phyloP scores from a whole-genome alignment of 1,140 invertebrate species.

The Neotoxoptera formosana region DNA sequence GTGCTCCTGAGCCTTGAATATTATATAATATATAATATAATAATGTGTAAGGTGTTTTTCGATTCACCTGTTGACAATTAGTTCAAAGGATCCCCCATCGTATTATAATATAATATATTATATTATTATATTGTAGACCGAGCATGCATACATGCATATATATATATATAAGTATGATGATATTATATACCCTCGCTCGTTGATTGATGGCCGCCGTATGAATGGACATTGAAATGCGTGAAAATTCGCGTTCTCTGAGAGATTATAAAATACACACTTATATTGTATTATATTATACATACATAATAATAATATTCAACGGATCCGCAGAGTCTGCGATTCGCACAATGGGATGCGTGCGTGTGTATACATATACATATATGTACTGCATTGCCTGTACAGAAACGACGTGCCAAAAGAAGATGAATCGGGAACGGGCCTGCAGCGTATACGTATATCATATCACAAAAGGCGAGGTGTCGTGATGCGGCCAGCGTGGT shows the following conservation, averaged over 20 bases:
- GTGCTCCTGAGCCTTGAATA: not conserved
- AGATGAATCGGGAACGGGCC: slow-evolving; percentile 37
- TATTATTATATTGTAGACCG: not conserved
- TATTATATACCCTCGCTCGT: slow-evolving; percentile 1
- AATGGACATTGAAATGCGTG: slow-evolving; percentile 13
- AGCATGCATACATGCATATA: not conserved
- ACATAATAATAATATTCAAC: not conserved
- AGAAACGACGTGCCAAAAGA: slow-evolving; percentile 31
- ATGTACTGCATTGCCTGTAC: not conserved
- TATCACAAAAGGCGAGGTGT: slow-evolving; percentile 19
- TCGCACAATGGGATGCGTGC: slow-evolving; percentile 31
- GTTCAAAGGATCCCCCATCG: not conserved
- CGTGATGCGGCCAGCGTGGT: slow-evolving; percentile 15
- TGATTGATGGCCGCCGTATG: slow-evolving; percentile 39
- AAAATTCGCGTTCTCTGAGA: slow-evolving; percentile 20
- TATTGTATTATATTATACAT: not conserved
- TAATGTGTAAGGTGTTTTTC: slow-evolving; percentile 43
- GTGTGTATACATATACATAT: not conserved
- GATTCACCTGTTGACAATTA: slow-evolving; percentile 56
- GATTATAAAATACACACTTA: not conserved
- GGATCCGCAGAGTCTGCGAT: not conserved
- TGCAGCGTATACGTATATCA: not conserved
- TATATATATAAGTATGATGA: not conserved
- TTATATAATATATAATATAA: slow-evolving; percentile 12
- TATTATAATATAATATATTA: not conserved